These are phyloP conservation scores for Plusia festucae DNA, from an alignment of 2,888 invertebrate species.

Conservation along the genomic window DNA sequence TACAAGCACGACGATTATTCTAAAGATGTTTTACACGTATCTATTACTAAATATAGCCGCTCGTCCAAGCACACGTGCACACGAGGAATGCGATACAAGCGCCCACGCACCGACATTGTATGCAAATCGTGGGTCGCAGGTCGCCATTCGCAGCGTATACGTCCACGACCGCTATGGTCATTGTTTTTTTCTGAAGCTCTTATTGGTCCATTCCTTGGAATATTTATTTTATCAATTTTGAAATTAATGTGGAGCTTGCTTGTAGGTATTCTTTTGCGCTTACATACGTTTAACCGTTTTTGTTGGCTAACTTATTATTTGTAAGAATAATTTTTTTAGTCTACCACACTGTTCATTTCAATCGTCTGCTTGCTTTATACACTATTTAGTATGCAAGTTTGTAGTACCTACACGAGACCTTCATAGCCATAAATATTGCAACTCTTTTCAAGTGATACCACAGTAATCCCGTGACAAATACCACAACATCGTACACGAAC, in stretches of 20 bases:
- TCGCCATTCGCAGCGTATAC: constrained; percentile 70
- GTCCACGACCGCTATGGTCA: constrained; percentile 51
- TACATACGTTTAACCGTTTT: neutral
- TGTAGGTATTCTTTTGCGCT: neutral
- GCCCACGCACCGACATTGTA: constrained; percentile 87
- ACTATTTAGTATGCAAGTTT: no score
- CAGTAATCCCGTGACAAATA: neutral
- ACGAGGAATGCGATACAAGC: constrained; percentile 73
- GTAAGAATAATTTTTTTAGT: no score
- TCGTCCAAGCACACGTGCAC: constrained; percentile 65
- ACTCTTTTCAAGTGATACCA: neutral
- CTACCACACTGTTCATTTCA: no score
- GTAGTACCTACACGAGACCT: no score
- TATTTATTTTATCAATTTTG: constrained; percentile 48
- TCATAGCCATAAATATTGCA: no score
- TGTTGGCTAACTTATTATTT: no score
- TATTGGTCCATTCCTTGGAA: constrained; percentile 65
- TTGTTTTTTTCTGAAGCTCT: constrained; percentile 59
- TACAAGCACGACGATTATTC: constrained; percentile 18
- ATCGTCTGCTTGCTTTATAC: no score
- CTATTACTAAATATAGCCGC: constrained; percentile 52
- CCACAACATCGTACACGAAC: neutral
- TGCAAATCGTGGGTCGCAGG: constrained; percentile 88
- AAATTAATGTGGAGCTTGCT: constrained; percentile 23
- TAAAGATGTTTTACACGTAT: constrained; percentile 46